Conservation (phyloP, 2,888 invertebrate species). For the Hydraecia micacea region DNA sequence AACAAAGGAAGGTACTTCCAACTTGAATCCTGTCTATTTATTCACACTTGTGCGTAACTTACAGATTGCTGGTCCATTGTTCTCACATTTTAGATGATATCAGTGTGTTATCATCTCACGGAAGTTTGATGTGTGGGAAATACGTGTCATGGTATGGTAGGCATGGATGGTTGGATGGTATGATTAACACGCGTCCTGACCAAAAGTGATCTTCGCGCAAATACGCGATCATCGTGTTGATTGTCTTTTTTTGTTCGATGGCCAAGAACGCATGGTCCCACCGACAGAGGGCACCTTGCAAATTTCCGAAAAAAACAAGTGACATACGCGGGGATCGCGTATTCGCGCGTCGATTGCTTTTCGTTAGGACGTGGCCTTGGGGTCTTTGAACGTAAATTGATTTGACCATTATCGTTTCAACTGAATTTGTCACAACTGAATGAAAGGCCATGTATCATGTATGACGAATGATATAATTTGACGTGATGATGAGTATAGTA, state of each 20-base stretch:
- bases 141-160: slow-evolving; percentile 12
- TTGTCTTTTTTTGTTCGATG: neutral
- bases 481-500: neutral
- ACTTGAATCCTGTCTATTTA: slow-evolving; percentile 23
- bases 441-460: neutral
- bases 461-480: slow-evolving; percentile 4
- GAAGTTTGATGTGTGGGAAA: slow-evolving; percentile 31
- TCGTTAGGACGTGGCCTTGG: neutral
- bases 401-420: neutral
- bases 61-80: slow-evolving; percentile 34
- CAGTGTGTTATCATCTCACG: slow-evolving; percentile 26
- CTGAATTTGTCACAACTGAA: slow-evolving; percentile 6
- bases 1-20: slow-evolving; percentile 4
- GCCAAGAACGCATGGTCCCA: neutral
- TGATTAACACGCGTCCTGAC: neutral
- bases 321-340: neutral
- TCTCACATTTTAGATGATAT: slow-evolving; percentile 25
- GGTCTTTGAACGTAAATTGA: slow-evolving; percentile 8
- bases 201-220: neutral
- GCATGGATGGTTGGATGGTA: neutral
- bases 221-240: neutral
- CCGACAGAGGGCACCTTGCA: neutral
- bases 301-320: neutral
- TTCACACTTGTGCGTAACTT: slow-evolving; percentile 13
- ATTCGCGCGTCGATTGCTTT: neutral